Evolutionary conservation across 1,140 invertebrate genomes (phyloP).

Genomic region (Drosophila triauraria): DNA sequence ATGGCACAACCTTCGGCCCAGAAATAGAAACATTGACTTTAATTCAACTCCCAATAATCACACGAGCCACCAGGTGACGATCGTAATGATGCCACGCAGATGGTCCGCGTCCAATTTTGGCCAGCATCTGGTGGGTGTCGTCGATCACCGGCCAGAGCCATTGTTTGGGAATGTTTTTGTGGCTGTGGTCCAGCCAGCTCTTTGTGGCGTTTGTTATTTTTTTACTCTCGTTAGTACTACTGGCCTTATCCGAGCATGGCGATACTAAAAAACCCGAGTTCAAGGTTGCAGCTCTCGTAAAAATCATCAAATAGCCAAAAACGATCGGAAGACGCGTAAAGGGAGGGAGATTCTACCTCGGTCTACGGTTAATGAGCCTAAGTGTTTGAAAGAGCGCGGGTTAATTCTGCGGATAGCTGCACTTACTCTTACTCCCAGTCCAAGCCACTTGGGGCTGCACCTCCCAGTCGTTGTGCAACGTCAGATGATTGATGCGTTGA

Average conservation of each 20-base stretch:
- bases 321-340: slow-evolving; percentile 9
- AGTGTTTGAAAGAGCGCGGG: no score
- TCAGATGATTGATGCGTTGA: slow-evolving; percentile 73
- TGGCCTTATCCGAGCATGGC: slow-evolving; percentile 65
- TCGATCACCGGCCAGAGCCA: slow-evolving; percentile 34
- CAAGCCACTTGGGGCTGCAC: slow-evolving; percentile 24
- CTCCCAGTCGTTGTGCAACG: slow-evolving; percentile 58
- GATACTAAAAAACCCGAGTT: slow-evolving; percentile 57
- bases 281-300: slow-evolving; percentile 54
- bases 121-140: slow-evolving; percentile 63
- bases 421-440: slow-evolving; percentile 42
- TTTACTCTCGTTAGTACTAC: slow-evolving; percentile 66
- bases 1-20: slow-evolving; percentile 66
- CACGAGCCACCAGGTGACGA: slow-evolving; percentile 46
- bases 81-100: slow-evolving; percentile 61
- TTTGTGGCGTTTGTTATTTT: slow-evolving; percentile 46
- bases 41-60: slow-evolving; percentile 45
- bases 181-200: slow-evolving; percentile 2
- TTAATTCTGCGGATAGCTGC: slow-evolving; percentile 28
- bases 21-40: slow-evolving; percentile 45
- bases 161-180: slow-evolving; percentile 58
- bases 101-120: slow-evolving; percentile 56
- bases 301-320: slow-evolving; percentile 42
- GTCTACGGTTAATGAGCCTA: slow-evolving; percentile 28
- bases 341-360: slow-evolving; percentile 44